Percentiles rank a stretch among this genome's conserved stretches.
Conservation (phyloP, 2,797 vertebrate species). For the Linurgus olivaceus region DNA sequence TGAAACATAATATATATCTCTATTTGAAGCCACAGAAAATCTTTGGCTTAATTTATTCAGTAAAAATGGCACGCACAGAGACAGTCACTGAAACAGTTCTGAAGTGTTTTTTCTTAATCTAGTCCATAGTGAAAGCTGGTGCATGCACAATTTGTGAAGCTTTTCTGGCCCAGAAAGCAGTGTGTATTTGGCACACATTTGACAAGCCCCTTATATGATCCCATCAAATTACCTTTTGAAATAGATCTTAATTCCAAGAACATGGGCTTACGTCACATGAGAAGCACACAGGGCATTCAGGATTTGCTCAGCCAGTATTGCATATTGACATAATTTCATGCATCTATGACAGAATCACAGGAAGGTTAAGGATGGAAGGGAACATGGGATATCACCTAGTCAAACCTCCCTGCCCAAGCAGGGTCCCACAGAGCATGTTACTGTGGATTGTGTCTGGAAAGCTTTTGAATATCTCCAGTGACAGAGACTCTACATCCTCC, state of each 20-base stretch:
- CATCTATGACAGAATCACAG: background rate
- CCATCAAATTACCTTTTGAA: background rate
- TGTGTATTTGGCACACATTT: background rate
- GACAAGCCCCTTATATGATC: background rate
- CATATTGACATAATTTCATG: background rate
- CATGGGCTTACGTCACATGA: background rate
- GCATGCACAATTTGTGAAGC: background rate
- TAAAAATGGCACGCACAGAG: background rate
- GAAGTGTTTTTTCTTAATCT: background rate
- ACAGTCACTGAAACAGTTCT: background rate
- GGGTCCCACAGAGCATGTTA: background rate
- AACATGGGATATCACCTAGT: rapidly evolving
- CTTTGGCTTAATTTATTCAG: background rate
- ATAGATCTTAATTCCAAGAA: background rate
- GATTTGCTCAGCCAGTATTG: background rate
- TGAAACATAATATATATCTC: background rate
- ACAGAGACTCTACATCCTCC: background rate
- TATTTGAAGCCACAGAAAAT: background rate
- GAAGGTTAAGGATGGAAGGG: background rate
- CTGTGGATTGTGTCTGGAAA: background rate
- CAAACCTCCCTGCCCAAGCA: background rate
- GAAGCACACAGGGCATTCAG: background rate
- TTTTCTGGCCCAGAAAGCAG: background rate
- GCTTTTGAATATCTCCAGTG: background rate
- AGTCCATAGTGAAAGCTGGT: background rate